phyloP scores from a whole-genome alignment of 2,888 invertebrate genomes.

The Oligia latruncula region DNA sequence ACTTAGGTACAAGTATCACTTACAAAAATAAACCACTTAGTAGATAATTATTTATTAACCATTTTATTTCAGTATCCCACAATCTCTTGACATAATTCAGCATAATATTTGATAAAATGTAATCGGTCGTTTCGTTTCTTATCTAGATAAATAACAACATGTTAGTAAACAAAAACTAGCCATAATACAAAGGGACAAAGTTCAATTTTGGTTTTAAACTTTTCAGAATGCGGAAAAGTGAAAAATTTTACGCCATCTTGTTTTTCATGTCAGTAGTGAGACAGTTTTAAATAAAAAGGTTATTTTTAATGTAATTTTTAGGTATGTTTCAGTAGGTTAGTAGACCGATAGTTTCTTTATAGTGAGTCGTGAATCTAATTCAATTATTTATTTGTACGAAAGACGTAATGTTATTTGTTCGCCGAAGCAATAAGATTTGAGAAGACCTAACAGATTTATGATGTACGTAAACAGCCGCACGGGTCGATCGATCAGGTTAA shows the following conservation, averaged over 20 bases:
- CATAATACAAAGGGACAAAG: slow-evolving; percentile 22
- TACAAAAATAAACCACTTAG: slow-evolving; percentile 26
- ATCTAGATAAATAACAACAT: slow-evolving; percentile 25
- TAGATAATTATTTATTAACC: slow-evolving; percentile 13
- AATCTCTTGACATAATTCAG: slow-evolving; percentile 55
- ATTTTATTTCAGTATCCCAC: slow-evolving; percentile 13
- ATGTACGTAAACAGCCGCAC: not conserved
- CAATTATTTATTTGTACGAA: slow-evolving; percentile 33
- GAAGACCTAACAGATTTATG: slow-evolving; percentile 10
- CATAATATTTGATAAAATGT: slow-evolving; percentile 38
- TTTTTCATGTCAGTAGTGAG: slow-evolving; percentile 43
- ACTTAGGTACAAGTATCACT: slow-evolving; percentile 20
- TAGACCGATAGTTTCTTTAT: slow-evolving; percentile 15
- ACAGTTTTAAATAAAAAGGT: slow-evolving; percentile 25
- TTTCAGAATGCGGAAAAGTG: slow-evolving; percentile 58
- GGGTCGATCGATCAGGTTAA: not conserved
- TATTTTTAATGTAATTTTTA: slow-evolving; percentile 45
- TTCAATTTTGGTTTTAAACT: not conserved
- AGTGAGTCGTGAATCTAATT: slow-evolving; percentile 32
- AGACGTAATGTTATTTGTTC: slow-evolving; percentile 15
- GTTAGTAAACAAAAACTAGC: slow-evolving; percentile 37
- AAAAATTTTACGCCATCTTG: slow-evolving; percentile 41
- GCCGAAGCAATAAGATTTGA: slow-evolving; percentile 12
- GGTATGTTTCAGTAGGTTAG: slow-evolving; percentile 38
- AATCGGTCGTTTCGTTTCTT: slow-evolving; percentile 50